Evolutionary conservation across 64 coral and sea anemone genomes (phyloP).

Genomic region (Porites lutea): DNA sequence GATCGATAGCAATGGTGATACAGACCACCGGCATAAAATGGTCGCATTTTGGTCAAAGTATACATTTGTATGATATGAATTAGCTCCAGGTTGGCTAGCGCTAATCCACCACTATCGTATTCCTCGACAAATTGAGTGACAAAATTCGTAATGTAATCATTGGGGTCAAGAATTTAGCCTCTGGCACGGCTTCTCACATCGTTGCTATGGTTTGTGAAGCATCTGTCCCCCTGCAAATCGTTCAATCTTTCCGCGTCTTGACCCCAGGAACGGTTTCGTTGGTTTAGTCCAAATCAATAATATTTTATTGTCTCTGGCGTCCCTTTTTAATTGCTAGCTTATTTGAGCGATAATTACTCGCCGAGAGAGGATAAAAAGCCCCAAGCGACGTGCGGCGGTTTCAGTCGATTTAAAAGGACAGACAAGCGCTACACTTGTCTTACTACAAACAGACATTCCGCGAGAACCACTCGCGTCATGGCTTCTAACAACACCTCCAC

Average conservation of each 20-base stretch:
- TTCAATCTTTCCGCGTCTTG: constrained; percentile 31
- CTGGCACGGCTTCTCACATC: neutral
- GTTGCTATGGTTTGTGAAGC: constrained; percentile 36
- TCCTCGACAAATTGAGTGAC: constrained; percentile 19
- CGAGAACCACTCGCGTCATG: neutral
- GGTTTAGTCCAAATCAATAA: constrained; percentile 47
- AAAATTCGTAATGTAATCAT: constrained; percentile 31
- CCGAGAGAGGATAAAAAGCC: constrained; percentile 13
- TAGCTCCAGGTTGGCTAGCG: neutral
- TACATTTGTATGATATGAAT: neutral
- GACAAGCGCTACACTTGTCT: neutral
- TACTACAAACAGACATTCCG: neutral
- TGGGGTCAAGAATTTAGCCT: constrained; percentile 24
- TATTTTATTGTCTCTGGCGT: constrained; percentile 40
- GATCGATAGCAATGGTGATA: neutral
- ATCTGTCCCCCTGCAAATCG: neutral
- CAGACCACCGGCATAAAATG: neutral
- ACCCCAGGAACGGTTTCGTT: constrained; percentile 21
- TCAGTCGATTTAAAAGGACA: neutral
- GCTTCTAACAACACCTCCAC: constrained; percentile 4
- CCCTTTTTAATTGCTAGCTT: constrained; percentile 47
- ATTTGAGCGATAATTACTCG: constrained; percentile 53
- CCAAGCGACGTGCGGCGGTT: neutral
- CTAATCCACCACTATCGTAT: constrained; percentile 9
- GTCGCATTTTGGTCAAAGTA: neutral